Evolutionary conservation across 2,888 invertebrate species (phyloP).

Genomic region (Nebria brevicollis): DNA sequence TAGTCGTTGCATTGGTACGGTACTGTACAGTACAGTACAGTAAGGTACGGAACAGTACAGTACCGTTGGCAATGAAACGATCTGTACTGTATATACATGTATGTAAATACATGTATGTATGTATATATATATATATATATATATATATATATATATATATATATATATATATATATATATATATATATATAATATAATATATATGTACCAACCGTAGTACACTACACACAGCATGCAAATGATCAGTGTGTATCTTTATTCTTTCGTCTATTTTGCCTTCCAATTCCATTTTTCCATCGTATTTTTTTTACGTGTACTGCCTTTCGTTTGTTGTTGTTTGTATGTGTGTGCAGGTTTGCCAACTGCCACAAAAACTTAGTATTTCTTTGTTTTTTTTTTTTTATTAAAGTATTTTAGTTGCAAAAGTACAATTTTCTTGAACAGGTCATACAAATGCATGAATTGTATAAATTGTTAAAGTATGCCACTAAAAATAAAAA

Average conservation of each 20-base stretch:
- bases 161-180: too few relatives aligned
- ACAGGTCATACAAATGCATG: conserved; percentile 1
- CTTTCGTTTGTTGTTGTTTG: conserved; percentile 31
- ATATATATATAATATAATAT: too few relatives aligned
- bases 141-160: neutral
- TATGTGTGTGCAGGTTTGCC: neutral
- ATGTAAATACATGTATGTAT: neutral
- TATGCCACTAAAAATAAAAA: neutral
- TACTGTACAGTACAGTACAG: neutral
- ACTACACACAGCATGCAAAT: conserved; percentile 28
- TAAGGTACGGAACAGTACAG: neutral
- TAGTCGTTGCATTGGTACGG: neutral
- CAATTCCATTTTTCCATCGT: conserved; percentile 32
- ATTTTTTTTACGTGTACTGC: conserved; percentile 39
- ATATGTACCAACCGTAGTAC: neutral
- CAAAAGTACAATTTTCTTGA: neutral
- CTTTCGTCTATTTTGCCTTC: conserved; percentile 25
- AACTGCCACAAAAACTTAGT: neutral
- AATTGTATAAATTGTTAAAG: neutral
- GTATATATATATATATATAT: neutral
- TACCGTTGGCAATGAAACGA: neutral
- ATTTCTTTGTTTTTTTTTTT: conserved; percentile 43
- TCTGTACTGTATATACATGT: neutral
- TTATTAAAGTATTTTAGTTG: neutral
- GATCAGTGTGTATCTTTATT: conserved; percentile 35